Percentiles rank a stretch among this genome's conserved stretches.
These are phyloP conservation scores for Bungarus multicinctus DNA, from an alignment of 2,113 vertebrate species.

Conservation along the genomic window DNA sequence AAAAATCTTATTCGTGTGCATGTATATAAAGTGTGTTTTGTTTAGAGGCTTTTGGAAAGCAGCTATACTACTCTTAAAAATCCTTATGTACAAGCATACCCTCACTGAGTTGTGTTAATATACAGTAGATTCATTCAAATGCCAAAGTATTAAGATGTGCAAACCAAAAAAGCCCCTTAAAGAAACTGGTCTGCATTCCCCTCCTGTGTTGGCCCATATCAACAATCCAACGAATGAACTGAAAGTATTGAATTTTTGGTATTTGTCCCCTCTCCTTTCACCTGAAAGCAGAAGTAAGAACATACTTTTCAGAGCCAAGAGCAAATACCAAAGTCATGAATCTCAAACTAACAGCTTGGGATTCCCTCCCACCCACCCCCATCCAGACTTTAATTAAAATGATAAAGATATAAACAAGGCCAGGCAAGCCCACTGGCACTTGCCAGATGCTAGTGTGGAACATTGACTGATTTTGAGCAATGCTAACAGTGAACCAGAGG, in stretches of 20 bases:
- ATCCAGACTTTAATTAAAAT: slow-evolving; percentile 58
- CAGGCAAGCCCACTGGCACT: slow-evolving; percentile 47
- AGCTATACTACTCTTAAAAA: not conserved
- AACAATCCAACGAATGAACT: not conserved
- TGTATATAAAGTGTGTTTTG: not conserved
- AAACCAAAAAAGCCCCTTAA: not conserved
- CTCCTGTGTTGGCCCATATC: rapidly evolving
- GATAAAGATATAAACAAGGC: slow-evolving; percentile 48
- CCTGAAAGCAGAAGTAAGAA: not conserved
- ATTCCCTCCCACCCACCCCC: slow-evolving; percentile 29
- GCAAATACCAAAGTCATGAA: slow-evolving; percentile 56
- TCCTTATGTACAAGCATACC: not conserved
- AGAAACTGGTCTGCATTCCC: rapidly evolving
- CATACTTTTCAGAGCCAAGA: slow-evolving; percentile 38
- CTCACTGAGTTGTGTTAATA: not conserved
- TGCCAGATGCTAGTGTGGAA: not conserved
- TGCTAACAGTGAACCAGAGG: not conserved
- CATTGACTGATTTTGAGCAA: not conserved
- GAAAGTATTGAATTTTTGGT: rapidly evolving
- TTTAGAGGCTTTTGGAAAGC: not conserved
- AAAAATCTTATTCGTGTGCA: not conserved
- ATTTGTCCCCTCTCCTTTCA: slow-evolving; percentile 1
- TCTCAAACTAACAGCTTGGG: slow-evolving; percentile 46
- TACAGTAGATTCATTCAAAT: not conserved
- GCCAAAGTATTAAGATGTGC: rapidly evolving